Evolutionary conservation across 2,888 invertebrate genomes (phyloP).

Genomic region (Anticlea derivata): DNA sequence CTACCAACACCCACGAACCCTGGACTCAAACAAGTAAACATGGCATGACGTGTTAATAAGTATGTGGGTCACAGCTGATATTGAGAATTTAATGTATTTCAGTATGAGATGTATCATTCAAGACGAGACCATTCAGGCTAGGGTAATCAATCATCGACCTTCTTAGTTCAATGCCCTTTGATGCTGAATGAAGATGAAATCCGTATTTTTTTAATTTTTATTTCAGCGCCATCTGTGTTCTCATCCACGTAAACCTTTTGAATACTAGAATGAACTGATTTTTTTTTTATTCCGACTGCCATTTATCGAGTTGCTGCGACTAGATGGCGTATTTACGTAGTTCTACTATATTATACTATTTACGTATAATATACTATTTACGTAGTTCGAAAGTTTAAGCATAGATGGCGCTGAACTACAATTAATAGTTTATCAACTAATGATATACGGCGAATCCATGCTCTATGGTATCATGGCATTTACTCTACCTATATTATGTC

Average conservation of each 20-base stretch:
- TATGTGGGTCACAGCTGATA: neutral
- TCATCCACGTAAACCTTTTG: neutral
- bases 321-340: too few relatives aligned
- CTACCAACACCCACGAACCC: too few relatives aligned
- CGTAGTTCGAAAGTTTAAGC: neutral
- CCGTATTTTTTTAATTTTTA: neutral
- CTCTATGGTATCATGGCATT: too few relatives aligned
- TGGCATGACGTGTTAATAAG: neutral
- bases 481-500: too few relatives aligned
- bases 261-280: too few relatives aligned
- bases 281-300: too few relatives aligned
- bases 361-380: neutral
- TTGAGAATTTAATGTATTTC: neutral
- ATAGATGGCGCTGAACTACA: neutral
- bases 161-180: slow-evolving; percentile 8
- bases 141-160: slow-evolving; percentile 20
- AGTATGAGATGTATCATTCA: neutral
- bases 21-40: too few relatives aligned
- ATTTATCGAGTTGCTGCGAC: too few relatives aligned
- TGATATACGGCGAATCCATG: too few relatives aligned
- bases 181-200: neutral
- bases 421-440: too few relatives aligned
- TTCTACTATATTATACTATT: too few relatives aligned
- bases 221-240: slow-evolving; percentile 18
- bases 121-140: slow-evolving; percentile 8